phyloP scores from a whole-genome alignment of 2,113 vertebrate species.

The Microcebus tavaratra region DNA sequence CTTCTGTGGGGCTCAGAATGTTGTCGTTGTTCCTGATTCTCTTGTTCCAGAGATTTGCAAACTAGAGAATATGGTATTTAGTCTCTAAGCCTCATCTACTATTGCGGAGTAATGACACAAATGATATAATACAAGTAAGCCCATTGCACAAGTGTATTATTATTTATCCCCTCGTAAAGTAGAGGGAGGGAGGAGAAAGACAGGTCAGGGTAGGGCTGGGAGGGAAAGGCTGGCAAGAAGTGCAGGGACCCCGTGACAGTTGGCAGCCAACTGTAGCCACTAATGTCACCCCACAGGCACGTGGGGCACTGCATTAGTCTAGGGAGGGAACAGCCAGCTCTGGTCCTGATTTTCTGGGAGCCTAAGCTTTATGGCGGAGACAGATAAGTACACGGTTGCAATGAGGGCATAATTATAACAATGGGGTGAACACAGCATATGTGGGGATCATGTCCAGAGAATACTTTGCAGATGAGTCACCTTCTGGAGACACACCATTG shows the following conservation, averaged over 20 bases:
- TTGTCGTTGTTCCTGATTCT: constrained; percentile 37
- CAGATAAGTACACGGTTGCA: background rate
- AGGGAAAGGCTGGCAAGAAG: background rate
- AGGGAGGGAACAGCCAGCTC: background rate
- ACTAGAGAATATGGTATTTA: constrained; percentile 22
- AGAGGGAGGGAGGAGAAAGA: background rate
- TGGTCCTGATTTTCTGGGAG: background rate
- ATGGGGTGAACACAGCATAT: background rate
- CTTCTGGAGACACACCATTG: background rate
- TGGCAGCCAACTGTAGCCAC: background rate
- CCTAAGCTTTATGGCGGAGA: background rate
- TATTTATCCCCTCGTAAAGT: background rate
- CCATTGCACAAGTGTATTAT: background rate
- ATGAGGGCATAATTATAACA: background rate
- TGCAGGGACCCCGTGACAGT: background rate
- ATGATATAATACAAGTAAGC: background rate
- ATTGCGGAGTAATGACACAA: background rate
- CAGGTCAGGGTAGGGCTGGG: background rate
- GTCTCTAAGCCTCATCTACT: constrained; percentile 4
- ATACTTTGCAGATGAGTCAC: background rate
- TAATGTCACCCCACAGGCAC: background rate
- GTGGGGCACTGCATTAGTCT: background rate
- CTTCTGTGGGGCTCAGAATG: constrained; percentile 55
- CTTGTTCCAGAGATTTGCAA: constrained; percentile 27
- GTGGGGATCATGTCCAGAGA: background rate